phyloP scores from a whole-genome alignment of 2,113 vertebrate species.

The Myiopsitta monachus region DNA sequence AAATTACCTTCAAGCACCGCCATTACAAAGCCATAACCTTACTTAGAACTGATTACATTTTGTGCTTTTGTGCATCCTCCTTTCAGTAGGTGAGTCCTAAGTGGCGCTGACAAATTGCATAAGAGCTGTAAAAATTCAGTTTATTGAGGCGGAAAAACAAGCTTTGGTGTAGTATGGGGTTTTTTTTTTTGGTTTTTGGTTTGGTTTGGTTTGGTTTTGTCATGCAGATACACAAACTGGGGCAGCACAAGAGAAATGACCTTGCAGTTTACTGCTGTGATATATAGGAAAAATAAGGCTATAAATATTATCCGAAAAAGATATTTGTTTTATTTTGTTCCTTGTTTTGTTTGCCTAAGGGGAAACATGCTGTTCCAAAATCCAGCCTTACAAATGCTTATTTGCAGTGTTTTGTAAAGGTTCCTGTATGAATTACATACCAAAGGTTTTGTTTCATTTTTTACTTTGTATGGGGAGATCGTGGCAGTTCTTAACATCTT shows the following conservation, averaged over 20 bases:
- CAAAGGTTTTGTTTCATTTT: neutral
- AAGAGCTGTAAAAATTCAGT: neutral
- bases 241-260: neutral
- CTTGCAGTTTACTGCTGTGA: neutral
- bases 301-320: neutral
- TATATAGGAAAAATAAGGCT: neutral
- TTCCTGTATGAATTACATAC: neutral
- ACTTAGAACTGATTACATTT: too few relatives aligned
- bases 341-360: neutral
- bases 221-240: neutral
- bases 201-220: neutral
- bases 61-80: too few relatives aligned
- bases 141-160: neutral
- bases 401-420: neutral
- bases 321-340: conserved; percentile 12
- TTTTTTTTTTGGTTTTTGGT: neutral
- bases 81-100: neutral
- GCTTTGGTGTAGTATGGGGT: neutral
- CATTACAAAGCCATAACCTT: too few relatives aligned
- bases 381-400: neutral
- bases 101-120: neutral
- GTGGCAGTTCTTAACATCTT: neutral
- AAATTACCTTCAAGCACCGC: too few relatives aligned
- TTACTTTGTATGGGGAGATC: neutral
- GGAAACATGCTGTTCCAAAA: conserved; percentile 4